These are phyloP conservation scores for Hippopotamyrus pictus DNA, from an alignment of 2,797 vertebrate species.

Conservation along the genomic window DNA sequence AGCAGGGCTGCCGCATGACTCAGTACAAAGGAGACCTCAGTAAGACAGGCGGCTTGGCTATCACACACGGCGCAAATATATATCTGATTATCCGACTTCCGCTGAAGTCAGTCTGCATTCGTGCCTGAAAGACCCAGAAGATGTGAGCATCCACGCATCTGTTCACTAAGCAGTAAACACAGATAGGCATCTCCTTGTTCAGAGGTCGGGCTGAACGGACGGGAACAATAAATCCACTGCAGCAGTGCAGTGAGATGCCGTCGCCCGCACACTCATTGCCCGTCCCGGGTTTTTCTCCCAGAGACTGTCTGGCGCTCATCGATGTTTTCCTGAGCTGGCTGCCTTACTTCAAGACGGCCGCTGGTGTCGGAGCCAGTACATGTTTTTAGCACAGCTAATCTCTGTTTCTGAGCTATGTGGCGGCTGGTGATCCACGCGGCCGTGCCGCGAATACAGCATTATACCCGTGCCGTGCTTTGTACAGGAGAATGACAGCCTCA, in stretches of 20 bases:
- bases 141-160: neutral
- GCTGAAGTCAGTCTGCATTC: neutral
- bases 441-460: neutral
- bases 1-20: conserved; percentile 34
- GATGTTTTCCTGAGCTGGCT: neutral
- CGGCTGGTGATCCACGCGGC: neutral
- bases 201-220: neutral
- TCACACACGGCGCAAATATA: neutral
- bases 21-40: conserved; percentile 31
- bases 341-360: neutral
- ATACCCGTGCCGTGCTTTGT: neutral
- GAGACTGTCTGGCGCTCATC: neutral
- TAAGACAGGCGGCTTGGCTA: neutral
- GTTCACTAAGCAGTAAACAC: neutral
- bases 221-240: neutral
- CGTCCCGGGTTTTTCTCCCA: neutral
- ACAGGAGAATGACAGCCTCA: neutral
- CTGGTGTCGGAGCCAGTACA: neutral
- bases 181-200: neutral
- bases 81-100: neutral
- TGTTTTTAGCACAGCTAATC: neutral
- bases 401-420: neutral
- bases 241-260: conserved; percentile 5
- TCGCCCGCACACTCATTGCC: neutral
- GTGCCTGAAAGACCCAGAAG: neutral